Conservation (phyloP, 2,113 vertebrate genomes). For the Notarius lentiginosus region DNA sequence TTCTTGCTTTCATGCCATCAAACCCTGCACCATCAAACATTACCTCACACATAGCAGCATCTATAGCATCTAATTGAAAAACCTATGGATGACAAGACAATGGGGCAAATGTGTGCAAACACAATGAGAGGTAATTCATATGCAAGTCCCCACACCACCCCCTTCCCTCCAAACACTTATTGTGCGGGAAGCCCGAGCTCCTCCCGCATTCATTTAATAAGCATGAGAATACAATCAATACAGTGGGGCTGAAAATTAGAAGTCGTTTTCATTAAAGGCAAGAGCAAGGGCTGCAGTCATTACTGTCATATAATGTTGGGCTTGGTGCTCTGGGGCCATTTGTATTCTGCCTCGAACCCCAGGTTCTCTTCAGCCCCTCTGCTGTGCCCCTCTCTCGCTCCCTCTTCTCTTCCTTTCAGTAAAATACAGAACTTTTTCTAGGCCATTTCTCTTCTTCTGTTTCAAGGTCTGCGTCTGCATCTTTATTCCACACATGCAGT, state of each 20-base stretch:
- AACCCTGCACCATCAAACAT: constrained; percentile 24
- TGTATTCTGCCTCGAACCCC: constrained; percentile 70
- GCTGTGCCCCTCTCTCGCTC: constrained; percentile 7
- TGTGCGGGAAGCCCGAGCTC: constrained; percentile 59
- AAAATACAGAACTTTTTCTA: constrained; percentile 48
- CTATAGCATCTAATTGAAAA: constrained; percentile 33
- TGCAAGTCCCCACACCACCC: constrained; percentile 2
- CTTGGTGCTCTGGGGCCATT: constrained; percentile 65
- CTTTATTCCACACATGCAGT: constrained; percentile 37
- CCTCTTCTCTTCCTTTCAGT: constrained; percentile 49
- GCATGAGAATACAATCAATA: constrained; percentile 78
- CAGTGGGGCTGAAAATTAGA: constrained; percentile 72
- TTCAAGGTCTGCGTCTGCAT: constrained; percentile 24
- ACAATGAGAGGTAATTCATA: constrained; percentile 37
- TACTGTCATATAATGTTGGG: constrained; percentile 67
- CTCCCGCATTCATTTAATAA: constrained; percentile 72
- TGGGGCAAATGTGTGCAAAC: constrained; percentile 32
- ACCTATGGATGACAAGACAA: constrained; percentile 29
- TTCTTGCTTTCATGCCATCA: constrained; percentile 11
- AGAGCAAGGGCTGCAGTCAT: constrained; percentile 69
- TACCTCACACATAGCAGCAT: constrained; percentile 22
- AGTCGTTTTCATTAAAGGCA: constrained; percentile 76
- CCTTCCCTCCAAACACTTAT: constrained; percentile 45
- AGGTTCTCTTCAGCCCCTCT: constrained; percentile 51
- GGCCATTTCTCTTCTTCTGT: constrained; percentile 51